phyloP scores from a whole-genome alignment of 2,888 invertebrate genomes.

The Copidosoma aretas region DNA sequence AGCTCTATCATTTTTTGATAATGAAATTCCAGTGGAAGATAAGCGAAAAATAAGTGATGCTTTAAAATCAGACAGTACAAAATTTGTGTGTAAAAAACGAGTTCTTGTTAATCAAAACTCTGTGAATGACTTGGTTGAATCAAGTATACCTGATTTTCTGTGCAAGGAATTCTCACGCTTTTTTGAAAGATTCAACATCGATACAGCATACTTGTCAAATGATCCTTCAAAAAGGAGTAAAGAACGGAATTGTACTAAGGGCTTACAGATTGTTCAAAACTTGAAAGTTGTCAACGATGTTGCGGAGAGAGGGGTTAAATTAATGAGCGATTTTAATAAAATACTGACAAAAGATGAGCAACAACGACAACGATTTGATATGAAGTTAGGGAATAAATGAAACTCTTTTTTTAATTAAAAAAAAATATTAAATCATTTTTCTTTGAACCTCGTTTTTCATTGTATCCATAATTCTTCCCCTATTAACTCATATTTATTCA shows the following conservation, averaged over 20 bases:
- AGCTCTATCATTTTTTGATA: too few relatives aligned
- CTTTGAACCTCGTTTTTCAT: too few relatives aligned
- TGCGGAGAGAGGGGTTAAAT: not conserved
- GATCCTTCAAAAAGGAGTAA: not conserved
- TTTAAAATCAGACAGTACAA: too few relatives aligned
- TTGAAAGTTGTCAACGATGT: not conserved
- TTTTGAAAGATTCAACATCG: not conserved
- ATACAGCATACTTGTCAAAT: not conserved
- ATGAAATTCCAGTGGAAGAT: too few relatives aligned
- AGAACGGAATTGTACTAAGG: not conserved
- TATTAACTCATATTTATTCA: too few relatives aligned
- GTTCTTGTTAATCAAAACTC: not conserved
- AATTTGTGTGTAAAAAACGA: not conserved
- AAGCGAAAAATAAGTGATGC: too few relatives aligned
- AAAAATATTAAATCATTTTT: too few relatives aligned
- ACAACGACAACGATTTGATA: not conserved
- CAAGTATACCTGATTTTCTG: not conserved
- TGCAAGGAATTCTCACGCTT: not conserved
- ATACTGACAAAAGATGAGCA: not conserved
- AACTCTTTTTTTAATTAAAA: too few relatives aligned
- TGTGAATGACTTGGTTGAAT: not conserved
- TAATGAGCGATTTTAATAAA: constrained; percentile 1
- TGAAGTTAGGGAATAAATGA: too few relatives aligned
- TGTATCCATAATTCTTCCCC: too few relatives aligned
- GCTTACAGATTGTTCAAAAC: not conserved